Base-by-base conservation (phyloP, 2,113 vertebrate species). In the Macrotus californicus region DNA sequence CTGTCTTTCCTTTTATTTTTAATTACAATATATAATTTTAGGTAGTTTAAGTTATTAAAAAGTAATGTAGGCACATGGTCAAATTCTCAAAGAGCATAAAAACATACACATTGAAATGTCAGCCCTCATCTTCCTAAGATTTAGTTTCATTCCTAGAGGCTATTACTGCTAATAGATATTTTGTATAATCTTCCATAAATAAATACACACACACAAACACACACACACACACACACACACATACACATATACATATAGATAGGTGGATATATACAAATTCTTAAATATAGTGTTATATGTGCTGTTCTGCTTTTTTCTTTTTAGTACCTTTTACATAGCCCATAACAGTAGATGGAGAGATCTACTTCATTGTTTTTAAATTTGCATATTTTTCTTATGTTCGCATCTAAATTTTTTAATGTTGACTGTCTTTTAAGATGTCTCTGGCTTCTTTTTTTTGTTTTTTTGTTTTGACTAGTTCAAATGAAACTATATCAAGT, bases 31-130 rank as follows among this genome's bases (percentile, higher is more conserved):
- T 11, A 39, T 66, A 77, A 87, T 84, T 94, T 90, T 90, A 69
- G 22, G 21, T 56, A 41, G 31, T 72, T 92, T 83, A 79, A 73
- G 52, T 87, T 83, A 54, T 83, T 72, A 21, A 84, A 90, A 90
- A 75, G 4, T 80, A 69, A 80, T 92, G 54, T 15, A 84, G 6
- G 10, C 4, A 50, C 9, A 64, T 36, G 34, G 29, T 43, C 52
- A 70, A 61, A 64, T 84, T 85, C 90, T 96, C 31, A 19, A 84
- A 87, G 29, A 91, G 29, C 46, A 81, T 81, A 61, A 87, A 94
- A 75, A 41, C 67, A 13, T 54, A 31, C 69, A 36, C 34, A 41
- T 83, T 94, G 39, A 72, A 94, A 96, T 73, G 9, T 43, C 70
- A 94, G 13, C 48, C 8, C 16, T 86, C 15, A 73, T 72, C 16